Evolutionary conservation across 2,797 vertebrate genomes (phyloP).

Genomic region (Mionectes olivaceus): DNA sequence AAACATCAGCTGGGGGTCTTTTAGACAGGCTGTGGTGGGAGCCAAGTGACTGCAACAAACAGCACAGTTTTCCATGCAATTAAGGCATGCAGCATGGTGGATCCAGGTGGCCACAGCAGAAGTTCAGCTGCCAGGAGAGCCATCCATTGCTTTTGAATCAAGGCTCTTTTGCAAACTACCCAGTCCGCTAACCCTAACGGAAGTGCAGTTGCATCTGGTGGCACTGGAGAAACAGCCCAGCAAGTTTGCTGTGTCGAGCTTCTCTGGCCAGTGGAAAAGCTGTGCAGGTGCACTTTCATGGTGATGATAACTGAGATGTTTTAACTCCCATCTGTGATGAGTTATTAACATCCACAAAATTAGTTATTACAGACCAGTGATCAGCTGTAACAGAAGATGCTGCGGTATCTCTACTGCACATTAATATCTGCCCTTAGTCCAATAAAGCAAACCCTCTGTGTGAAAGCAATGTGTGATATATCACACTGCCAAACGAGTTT

Average conservation of each 20-base stretch:
- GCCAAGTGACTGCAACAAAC: neutral
- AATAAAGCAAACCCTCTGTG: neutral
- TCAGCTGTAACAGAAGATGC: neutral
- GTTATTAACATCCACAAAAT: neutral
- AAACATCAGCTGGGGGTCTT: neutral
- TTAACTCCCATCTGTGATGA: neutral
- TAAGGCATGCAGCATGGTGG: neutral
- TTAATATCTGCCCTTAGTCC: neutral
- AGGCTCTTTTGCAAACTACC: neutral
- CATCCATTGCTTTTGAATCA: neutral
- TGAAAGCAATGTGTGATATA: neutral
- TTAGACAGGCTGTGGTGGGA: neutral
- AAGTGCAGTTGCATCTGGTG: neutral
- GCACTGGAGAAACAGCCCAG: neutral
- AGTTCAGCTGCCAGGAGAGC: neutral
- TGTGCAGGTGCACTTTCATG: neutral
- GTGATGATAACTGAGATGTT: neutral
- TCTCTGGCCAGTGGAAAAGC: neutral
- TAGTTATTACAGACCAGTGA: neutral
- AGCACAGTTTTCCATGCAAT: neutral
- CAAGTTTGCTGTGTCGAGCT: neutral
- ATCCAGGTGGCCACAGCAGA: neutral
- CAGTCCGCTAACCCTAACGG: neutral
- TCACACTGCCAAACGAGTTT: neutral
- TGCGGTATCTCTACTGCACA: neutral